A percentile compares a stretch with the other conserved stretches of the same genome.
Conservation (phyloP, 2,888 invertebrate genomes). For the Macropis europaea region DNA sequence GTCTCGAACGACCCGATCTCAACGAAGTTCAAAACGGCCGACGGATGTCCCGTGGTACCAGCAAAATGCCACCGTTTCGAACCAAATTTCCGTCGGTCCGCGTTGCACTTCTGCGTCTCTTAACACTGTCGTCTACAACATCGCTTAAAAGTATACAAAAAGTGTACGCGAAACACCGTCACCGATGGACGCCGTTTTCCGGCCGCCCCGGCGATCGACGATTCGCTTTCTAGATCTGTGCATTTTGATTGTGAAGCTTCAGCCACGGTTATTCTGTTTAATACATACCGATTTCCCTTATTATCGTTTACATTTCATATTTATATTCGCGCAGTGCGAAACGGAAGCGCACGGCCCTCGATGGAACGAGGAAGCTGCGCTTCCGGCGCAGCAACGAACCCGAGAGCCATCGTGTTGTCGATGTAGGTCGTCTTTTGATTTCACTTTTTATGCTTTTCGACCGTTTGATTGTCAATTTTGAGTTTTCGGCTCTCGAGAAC, state of each 20-base stretch:
- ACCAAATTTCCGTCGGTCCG: background rate
- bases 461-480: slow-evolving; percentile 55
- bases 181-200: background rate
- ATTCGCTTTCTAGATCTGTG: slow-evolving; percentile 32
- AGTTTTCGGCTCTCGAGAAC: slow-evolving; percentile 36
- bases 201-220: background rate
- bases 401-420: slow-evolving; percentile 31
- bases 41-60: too few relatives aligned
- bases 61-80: too few relatives aligned
- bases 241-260: slow-evolving; percentile 71
- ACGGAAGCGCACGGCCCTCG: slow-evolving; percentile 1
- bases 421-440: too few relatives aligned
- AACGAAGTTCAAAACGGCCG: too few relatives aligned
- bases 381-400: background rate
- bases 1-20: background rate
- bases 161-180: slow-evolving; percentile 9
- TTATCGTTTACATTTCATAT: slow-evolving; percentile 42
- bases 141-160: slow-evolving; percentile 42
- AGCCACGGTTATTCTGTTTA: slow-evolving; percentile 64
- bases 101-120: background rate
- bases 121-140: slow-evolving; percentile 33
- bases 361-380: background rate
- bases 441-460: background rate
- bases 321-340: slow-evolving; percentile 5
- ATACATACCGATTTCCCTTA: slow-evolving; percentile 41